Evolutionary conservation across 2,797 vertebrate genomes (phyloP).

Genomic region (Paguma larvata): DNA sequence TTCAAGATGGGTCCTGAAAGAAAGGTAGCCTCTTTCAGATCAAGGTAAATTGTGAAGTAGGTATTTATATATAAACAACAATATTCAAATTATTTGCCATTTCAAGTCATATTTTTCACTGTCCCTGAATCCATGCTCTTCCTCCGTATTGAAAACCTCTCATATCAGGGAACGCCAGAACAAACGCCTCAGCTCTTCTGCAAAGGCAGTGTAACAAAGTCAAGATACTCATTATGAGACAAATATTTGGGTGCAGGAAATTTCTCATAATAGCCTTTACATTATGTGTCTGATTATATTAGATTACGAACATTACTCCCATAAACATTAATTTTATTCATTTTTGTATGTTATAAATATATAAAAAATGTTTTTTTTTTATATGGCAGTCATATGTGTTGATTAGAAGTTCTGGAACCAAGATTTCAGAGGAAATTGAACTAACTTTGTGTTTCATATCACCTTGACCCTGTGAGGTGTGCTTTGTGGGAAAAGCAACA

Average conservation of each 20-base stretch:
- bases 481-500: not conserved
- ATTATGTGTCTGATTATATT: not conserved
- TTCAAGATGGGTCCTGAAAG: not conserved
- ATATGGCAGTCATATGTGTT: not conserved
- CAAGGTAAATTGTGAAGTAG: not conserved
- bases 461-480: not conserved
- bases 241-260: not conserved
- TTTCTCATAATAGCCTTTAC: slow-evolving; percentile 3
- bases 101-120: not conserved
- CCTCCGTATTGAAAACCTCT: not conserved
- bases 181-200: not conserved
- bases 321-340: not conserved
- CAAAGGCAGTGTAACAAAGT: not conserved
- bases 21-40: not conserved
- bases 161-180: not conserved
- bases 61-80: not conserved
- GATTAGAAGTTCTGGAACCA: not conserved
- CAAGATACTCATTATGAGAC: not conserved
- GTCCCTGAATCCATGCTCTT: not conserved
- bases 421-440: not conserved
- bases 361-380: not conserved
- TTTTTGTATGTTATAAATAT: not conserved
- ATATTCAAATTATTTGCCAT: not conserved
- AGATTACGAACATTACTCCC: not conserved
- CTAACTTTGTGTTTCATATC: not conserved